Base-by-base conservation (phyloP, 1,140 invertebrate species). In the Calephelis nemesis region DNA sequence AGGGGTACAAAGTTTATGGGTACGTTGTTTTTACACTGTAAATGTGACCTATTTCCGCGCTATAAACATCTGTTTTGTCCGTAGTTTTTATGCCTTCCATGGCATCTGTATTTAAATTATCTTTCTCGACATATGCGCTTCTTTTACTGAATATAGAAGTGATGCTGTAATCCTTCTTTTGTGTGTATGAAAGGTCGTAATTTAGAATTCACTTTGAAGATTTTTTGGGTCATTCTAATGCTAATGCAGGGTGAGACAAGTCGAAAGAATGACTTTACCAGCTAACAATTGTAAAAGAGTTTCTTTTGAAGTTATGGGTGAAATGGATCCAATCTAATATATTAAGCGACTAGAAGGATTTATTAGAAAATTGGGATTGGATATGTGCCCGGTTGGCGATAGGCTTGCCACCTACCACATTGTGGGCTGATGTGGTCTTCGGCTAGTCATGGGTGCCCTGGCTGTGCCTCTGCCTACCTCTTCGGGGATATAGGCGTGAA, bases 21-120 rank as follows among this genome's bases (percentile, higher is more conserved):
- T 68, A 68, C 42, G 42, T 45, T 45, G 73, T 71, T 71, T 74
- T 69, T 74, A 65, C 62, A 67, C 58, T 62, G 72, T 69, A 71
- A 65, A 67, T 67, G 73, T 79, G 77, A 79, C 77, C 75, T 72
- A 79, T 75, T 75, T 74, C 72, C 63, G 63, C 13, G 19, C 63
- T 62, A 62, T 67, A 73, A 73, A 67, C 68, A 69, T 73, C 73
- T 76, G 73, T 72, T 71, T 72, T 71, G 67, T 70, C 70, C 70
- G 67, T 68, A 76, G 70, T 72, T 73, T 73, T 75, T 78, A 69
- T 72, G 72, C 68, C 69, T 54, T 65, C 50, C 58, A 69, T 63
- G 63, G 65, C 65, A 72, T 72, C 65, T 74, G 70, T 68, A 74
- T 74, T 74, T 74, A 72, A 74, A 74, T 74, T 74, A 74, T 74